Evolutionary conservation across 2,888 invertebrate genomes (phyloP), one percentile per base, ranked within the genome.

Genomic region (Microplitis deprimator): DNA sequence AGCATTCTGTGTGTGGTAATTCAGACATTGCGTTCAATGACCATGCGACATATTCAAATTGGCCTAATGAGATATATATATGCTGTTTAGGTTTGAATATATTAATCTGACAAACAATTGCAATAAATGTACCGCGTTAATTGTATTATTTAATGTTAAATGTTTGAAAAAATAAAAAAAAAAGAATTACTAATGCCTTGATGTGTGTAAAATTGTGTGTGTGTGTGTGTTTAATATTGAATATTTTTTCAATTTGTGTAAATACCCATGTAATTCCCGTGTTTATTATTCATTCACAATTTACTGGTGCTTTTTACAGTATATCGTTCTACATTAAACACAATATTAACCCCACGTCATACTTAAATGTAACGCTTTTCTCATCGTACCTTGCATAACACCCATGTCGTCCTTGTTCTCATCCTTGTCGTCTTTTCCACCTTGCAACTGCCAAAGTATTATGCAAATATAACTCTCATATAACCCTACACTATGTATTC

Each of bases 1-100:
- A 82, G 77, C 79, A 80, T 83, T 80, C 81, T 76, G 73, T 76
- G 73, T 76, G 70, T 69, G 70, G 60, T 71, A 76, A 77, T 79
- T 75, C 75, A 72, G 78, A 75, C 69, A 75, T 73, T 77, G 39
- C 65, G 61, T 50, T 65, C 77, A 73, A 80, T 75, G 77, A 79
- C 69, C 77, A 62, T 20, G 41, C 62, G 67, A 61, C 74, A 65
- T 75, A 77, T 80, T 82, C 74, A 77, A 79, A 80, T 78, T 78
- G 72, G 78, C 68, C 64, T 75, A 75, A 81, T 81, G 76, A 76
- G 75, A 60, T 16, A 76, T 68, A 60, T 59, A 73, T 16, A 39
- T 64, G 61, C 59, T 75, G 29, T 68, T 59, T 29, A 38, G 64
- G 61, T n/a, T 17, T 65, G 38, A 73, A 39, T 39, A 64, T 59